Base-by-base conservation (phyloP, 2,113 vertebrate species). In the Propithecus coquereli region DNA sequence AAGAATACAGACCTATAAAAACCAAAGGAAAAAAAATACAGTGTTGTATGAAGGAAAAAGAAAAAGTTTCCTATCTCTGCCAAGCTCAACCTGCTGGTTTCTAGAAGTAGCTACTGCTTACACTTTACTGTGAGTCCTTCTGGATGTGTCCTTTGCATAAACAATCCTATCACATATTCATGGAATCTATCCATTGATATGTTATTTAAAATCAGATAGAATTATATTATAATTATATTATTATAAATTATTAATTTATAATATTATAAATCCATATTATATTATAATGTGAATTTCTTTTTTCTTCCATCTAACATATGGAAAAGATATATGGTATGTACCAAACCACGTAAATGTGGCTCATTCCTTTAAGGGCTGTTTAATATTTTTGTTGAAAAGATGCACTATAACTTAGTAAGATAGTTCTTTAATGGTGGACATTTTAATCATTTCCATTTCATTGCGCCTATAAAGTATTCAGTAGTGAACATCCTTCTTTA, bases 401-500 rank as follows among this genome's bases (percentile, higher is more conserved):
- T 20, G 2, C 40, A 8, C 30, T 11, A 12, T 54, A 63, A 86
- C 22, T 71, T 76, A 61, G 43, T 37, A 91, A 91, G 8, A 11
- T 20, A 71, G 4, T 57, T 95, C 43, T 79, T 6, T 87, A 54
- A n/a, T 47, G 34, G 50, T 74, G 37, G 27, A 65, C 16, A 50
- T 94, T 96, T 95, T 54, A 77, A 82, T 94, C 12, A 68, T 91
- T 90, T 85, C 25, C 20, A 32, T 22, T 66, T 87, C 52, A 91
- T 82, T 85, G 37, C 2, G 47, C 14, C 23, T 47, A 10, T 82
- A 61, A 70, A 74, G 54, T 76, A 73, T 57, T 52, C 25, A 74
- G 25, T 65, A 43, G 16, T 80, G 45, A 87, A 50, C 7, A 45
- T 66, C 14, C 25, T 90, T 61, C 17, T 76, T 96, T 30, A n/a